Base-by-base conservation (phyloP, 30 jellyfish, hydroid and myxozoan species). In the Pseudorhiza aurosa region DNA sequence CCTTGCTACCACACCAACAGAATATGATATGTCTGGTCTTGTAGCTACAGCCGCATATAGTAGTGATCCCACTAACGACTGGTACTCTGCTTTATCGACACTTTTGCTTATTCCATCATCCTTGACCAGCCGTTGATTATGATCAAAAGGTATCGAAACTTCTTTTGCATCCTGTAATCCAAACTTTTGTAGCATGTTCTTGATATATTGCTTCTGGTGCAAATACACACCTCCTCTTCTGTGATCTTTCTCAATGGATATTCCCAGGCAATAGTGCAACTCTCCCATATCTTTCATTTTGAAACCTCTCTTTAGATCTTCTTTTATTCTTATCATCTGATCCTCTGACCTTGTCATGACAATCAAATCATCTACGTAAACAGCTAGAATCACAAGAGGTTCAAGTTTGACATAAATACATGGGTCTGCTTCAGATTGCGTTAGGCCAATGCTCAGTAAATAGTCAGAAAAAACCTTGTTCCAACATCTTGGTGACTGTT, bases 401-500 rank as follows among this genome's bases (percentile, higher is more conserved):
- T 72, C 75, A 25, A 15, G 45, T 58, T 56, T 75, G 68, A 22
- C 35, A 36, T 55, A 58, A 27, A 56, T 27, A 56, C 88, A 75
- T 21, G 83, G 76, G 56, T 50, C 81, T 21, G 83, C 88, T 24
- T 37, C 39, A 30, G 51, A 21, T 56, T 42, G 77, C 8, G 33
- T 37, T 35, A 21, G 59, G 2, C 53, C 67, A 39, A 80, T 50
- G 4, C 37, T 67, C 33, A 53, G 19, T 25, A 75, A 28, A 44
- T 22, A 56, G 27, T 58, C 33, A 58, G 62, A 12, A n/a, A 75
- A 50, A 8, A 49, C 59, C 25, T 9, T 44, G 33, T 44, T 44
- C 88, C 82, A 75, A 31, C 88, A 75, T 42, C 88, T 56, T 72
- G 82, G 17, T 12, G 83, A 56, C 33, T 75, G 82, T 58, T 75